Percentiles rank a stretch among this genome's conserved stretches.
Evolutionary conservation across 2,888 invertebrate species (phyloP).

Genomic region (Crematogaster levior): DNA sequence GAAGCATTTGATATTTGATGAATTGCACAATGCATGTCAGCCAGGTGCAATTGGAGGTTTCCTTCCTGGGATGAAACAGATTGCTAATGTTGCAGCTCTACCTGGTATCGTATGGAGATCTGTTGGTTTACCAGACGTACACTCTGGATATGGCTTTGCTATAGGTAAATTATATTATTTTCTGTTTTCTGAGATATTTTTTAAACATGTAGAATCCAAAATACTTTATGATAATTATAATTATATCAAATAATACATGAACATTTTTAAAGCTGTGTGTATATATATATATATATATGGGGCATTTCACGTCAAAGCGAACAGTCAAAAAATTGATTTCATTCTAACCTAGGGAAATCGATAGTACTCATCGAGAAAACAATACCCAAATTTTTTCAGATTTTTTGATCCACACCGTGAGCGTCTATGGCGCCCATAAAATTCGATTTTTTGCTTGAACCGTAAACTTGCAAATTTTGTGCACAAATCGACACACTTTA

Average conservation of each 20-base stretch:
- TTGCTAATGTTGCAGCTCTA: slow-evolving; percentile 99
- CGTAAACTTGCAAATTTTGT: too few species aligned
- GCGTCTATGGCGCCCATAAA: too few species aligned
- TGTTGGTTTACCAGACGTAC: slow-evolving; percentile 98
- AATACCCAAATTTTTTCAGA: too few species aligned
- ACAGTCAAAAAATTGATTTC: too few species aligned
- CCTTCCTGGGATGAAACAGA: slow-evolving; percentile 99
- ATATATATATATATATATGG: too few species aligned
- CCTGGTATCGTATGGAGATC: slow-evolving; percentile 98
- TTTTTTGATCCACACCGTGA: too few species aligned
- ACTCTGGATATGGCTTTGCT: slow-evolving; percentile 99
- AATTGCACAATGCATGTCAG: slow-evolving; percentile 95
- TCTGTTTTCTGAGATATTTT: neutral
- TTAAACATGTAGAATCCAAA: neutral
- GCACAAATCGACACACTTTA: too few species aligned
- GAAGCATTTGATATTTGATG: slow-evolving; percentile 98
- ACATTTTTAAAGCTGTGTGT: too few species aligned
- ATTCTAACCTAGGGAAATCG: too few species aligned
- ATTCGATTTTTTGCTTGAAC: too few species aligned
- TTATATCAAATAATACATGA: neutral
- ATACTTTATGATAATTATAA: neutral
- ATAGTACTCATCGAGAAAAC: too few species aligned
- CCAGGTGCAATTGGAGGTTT: slow-evolving; percentile 98
- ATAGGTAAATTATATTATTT: slow-evolving; percentile 89
- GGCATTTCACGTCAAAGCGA: too few species aligned